Conservation (phyloP, 2,888 invertebrate genomes). For the Netelia inedita region DNA sequence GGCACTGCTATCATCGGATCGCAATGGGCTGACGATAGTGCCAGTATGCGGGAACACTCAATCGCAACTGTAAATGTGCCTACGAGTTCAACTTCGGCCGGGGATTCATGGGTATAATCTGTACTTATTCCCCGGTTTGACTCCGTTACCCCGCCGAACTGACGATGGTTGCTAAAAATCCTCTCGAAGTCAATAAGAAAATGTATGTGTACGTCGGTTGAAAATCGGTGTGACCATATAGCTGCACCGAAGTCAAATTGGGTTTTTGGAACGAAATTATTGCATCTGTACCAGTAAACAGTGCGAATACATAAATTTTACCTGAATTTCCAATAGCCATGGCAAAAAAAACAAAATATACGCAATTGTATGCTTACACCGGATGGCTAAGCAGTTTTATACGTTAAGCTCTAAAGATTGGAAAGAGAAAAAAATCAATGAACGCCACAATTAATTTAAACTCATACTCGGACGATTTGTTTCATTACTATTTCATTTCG, state of each 20-base stretch:
- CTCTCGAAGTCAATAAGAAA: constrained; percentile 67
- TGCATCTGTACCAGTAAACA: constrained; percentile 2
- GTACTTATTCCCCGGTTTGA: not conserved
- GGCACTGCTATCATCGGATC: constrained; percentile 73
- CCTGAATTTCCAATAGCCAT: constrained; percentile 29
- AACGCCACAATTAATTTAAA: not conserved
- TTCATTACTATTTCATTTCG: not conserved
- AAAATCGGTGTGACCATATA: constrained; percentile 26
- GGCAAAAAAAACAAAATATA: constrained; percentile 11
- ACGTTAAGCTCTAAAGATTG: not conserved
- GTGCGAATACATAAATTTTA: constrained; percentile 7
- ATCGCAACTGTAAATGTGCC: constrained; percentile 81
- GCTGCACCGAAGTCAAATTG: not conserved
- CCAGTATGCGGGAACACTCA: constrained; percentile 73
- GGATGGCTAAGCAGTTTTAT: constrained; percentile 7
- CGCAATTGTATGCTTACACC: constrained; percentile 1
- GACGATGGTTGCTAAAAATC: constrained; percentile 56
- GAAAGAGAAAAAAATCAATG: constrained; percentile 17
- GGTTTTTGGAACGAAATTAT: constrained; percentile 1
- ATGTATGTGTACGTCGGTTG: constrained; percentile 28
- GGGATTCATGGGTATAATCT: constrained; percentile 86
- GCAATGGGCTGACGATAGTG: constrained; percentile 78
- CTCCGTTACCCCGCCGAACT: constrained; percentile 17
- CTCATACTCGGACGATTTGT: not conserved
- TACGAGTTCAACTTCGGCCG: constrained; percentile 82